phyloP scores from a whole-genome alignment of 1,140 invertebrate species.

The Colletes latitarsis region DNA sequence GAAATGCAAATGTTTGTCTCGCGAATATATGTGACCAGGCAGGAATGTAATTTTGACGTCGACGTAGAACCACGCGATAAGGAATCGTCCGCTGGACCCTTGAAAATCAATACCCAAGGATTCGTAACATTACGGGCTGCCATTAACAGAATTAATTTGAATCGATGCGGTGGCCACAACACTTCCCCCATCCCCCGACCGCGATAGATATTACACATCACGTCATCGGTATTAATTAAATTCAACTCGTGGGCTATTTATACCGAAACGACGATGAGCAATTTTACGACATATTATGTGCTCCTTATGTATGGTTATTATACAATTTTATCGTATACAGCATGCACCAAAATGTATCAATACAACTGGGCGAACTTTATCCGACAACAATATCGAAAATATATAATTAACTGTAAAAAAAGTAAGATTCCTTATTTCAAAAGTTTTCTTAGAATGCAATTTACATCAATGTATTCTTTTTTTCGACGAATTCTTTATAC shows the following conservation, averaged over 20 bases:
- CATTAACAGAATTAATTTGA: constrained; percentile 43
- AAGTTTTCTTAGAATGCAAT: too few species aligned
- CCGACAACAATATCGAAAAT: too few species aligned
- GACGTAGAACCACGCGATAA: background rate
- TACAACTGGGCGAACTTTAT: too few species aligned
- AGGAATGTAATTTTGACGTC: background rate
- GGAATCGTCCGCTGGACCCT: background rate
- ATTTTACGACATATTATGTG: background rate
- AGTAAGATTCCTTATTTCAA: too few species aligned
- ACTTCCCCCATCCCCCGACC: background rate
- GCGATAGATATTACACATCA: constrained; percentile 8
- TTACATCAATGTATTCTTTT: too few species aligned
- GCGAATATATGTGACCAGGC: background rate
- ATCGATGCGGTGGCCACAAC: constrained; percentile 19
- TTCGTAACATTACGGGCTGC: constrained; percentile 6
- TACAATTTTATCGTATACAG: too few species aligned
- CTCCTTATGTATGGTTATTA: background rate
- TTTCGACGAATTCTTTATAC: too few species aligned
- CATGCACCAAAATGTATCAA: too few species aligned
- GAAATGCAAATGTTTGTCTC: background rate
- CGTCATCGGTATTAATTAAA: constrained; percentile 40
- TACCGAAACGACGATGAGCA: background rate
- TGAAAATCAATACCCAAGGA: constrained; percentile 16
- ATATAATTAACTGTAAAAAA: too few species aligned
- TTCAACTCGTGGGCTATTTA: constrained; percentile 2